Conservation (phyloP, 2,113 vertebrate genomes). For the Mustela nigripes region DNA sequence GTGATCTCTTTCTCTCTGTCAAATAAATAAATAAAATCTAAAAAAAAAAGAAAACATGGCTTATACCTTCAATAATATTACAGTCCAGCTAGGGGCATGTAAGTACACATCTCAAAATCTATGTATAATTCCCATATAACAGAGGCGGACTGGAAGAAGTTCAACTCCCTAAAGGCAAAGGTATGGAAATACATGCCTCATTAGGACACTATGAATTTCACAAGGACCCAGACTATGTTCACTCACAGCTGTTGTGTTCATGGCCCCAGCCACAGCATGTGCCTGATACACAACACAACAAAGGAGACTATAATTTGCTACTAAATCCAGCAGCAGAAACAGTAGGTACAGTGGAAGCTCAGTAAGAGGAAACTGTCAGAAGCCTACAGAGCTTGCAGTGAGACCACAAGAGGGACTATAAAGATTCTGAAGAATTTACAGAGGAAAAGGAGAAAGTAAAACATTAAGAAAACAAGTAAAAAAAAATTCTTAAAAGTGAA, state of each 20-base stretch:
- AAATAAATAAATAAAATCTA: too few species aligned
- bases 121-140: background rate
- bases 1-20: too few species aligned
- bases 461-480: background rate
- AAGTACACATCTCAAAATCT: background rate
- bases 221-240: background rate
- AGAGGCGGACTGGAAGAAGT: constrained; percentile 38
- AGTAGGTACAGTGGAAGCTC: background rate
- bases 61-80: background rate
- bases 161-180: background rate
- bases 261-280: background rate
- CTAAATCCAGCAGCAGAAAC: constrained; percentile 7
- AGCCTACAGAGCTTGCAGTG: background rate
- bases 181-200: background rate
- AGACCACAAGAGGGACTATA: background rate
- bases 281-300: constrained; percentile 18
- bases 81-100: background rate
- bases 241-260: background rate
- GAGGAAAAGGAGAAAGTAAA: background rate
- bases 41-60: background rate
- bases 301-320: background rate
- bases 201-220: background rate
- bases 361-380: background rate
- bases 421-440: background rate
- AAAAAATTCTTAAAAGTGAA: constrained; percentile 13